Base-by-base conservation (phyloP, 2,113 vertebrate genomes). In the Anoplopoma fimbria region DNA sequence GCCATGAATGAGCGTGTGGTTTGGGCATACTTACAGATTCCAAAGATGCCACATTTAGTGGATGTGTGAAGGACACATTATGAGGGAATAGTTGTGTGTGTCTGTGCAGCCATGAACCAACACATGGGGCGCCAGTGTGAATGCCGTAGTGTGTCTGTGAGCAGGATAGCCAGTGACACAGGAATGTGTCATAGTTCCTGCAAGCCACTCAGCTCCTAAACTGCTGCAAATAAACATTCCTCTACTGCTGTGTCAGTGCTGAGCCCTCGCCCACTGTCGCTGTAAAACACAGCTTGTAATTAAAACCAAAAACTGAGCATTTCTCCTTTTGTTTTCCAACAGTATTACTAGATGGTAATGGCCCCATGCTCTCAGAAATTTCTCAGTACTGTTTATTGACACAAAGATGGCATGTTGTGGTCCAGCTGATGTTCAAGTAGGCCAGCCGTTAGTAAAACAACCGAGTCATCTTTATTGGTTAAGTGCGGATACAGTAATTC, bases 221-320 rank as follows among this genome's bases (percentile, higher is more conserved):
- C 89, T 94, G 94, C 93, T 94, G 93, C 95, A 95, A 93, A 95
- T 95, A 95, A 95, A 95, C 95, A 96, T 96, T 96, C 94, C 90
- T 95, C 83, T 71, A 51, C 88, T 89, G 78, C 88, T 94, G 92
- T 95, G 95, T 96, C 95, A 95, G 91, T 91, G 90, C 90, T 92
- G 92, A 94, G 85, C 77, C 74, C 83, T 92, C 69, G 89, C 94
- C 93, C 93, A 87, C 89, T 91, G 85, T 92, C 78, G 90, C 94
- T 94, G 93, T 94, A 91, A 95, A 95, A 93, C 88, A 91, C 90
- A 92, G 86, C 73, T 81, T 89, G 75, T 94, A 95, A 95, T 95
- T 95, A 92, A 95, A 95, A 94, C 94, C 94, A 95, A 95, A 92
- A 91, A 82, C 87, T 40, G 78, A 80, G 81, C 73, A 31, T 88